phyloP scores from a whole-genome alignment of 2,888 invertebrate genomes.

The Dicranocentrus wangi region DNA sequence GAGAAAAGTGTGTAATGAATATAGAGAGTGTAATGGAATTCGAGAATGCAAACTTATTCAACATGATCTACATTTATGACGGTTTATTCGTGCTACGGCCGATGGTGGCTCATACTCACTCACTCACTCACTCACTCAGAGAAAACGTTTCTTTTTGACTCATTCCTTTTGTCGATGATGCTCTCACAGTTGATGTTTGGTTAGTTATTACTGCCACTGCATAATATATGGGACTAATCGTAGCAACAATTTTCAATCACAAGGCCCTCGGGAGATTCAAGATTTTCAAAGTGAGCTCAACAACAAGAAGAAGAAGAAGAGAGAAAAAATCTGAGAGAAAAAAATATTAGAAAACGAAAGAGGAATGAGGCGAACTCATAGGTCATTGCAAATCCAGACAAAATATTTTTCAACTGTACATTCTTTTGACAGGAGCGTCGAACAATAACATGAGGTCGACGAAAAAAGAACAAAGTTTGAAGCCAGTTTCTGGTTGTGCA shows the following conservation, averaged over 20 bases:
- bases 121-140: no score
- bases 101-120: no score
- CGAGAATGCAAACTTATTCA: no score
- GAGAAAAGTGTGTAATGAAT: no score
- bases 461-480: neutral
- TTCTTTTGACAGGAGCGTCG: no score
- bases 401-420: neutral
- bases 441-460: neutral
- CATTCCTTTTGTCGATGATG: constrained; percentile 7
- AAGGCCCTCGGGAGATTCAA: constrained; percentile 62
- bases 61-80: no score
- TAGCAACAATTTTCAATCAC: constrained; percentile 58
- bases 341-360: constrained; percentile 9
- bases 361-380: constrained; percentile 1
- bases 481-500: no score
- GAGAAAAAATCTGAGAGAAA: constrained; percentile 1
- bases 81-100: no score
- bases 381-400: constrained; percentile 20
- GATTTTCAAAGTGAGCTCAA: constrained; percentile 40
- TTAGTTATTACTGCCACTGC: constrained; percentile 42
- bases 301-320: no score
- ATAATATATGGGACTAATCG: constrained; percentile 29
- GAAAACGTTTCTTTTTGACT: constrained; percentile 37
- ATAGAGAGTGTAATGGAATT: no score
- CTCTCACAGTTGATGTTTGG: constrained; percentile 26